Conservation (phyloP, 1,140 invertebrate species). For the Ctenoplectra terminalis region DNA sequence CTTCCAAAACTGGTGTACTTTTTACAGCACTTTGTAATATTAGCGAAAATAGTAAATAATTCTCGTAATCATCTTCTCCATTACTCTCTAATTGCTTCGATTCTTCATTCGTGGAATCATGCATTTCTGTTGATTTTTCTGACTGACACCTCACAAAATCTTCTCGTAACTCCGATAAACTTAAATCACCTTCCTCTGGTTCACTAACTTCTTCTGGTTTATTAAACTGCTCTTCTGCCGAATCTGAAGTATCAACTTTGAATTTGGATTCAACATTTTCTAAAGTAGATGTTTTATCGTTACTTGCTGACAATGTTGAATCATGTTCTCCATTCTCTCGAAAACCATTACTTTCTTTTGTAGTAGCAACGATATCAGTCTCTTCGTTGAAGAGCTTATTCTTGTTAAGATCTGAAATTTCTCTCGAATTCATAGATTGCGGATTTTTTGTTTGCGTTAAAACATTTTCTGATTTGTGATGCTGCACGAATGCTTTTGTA, state of each 20-base stretch:
- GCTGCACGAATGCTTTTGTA: rapidly evolving
- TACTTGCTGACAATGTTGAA: too few relatives aligned
- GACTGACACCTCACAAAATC: too few relatives aligned
- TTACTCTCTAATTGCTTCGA: too few relatives aligned
- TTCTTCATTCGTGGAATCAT: neutral
- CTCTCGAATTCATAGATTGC: neutral
- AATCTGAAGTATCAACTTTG: too few relatives aligned
- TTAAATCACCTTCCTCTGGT: neutral
- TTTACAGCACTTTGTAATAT: neutral
- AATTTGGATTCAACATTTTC: too few relatives aligned
- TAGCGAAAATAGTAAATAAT: neutral
- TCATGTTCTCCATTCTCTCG: neutral
- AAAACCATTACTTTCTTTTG: too few relatives aligned
- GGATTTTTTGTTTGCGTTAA: neutral
- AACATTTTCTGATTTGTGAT: neutral
- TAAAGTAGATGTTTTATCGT: neutral
- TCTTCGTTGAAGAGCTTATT: neutral
- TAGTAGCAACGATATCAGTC: neutral
- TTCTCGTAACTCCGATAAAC: too few relatives aligned
- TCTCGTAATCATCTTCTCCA: neutral
- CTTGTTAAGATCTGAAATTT: neutral
- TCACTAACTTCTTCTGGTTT: neutral
- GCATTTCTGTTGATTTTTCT: neutral
- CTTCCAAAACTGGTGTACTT: neutral
- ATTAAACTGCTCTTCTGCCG: too few relatives aligned